Conservation (phyloP, 2,888 invertebrate species). For the Odontocolon sp. region DNA sequence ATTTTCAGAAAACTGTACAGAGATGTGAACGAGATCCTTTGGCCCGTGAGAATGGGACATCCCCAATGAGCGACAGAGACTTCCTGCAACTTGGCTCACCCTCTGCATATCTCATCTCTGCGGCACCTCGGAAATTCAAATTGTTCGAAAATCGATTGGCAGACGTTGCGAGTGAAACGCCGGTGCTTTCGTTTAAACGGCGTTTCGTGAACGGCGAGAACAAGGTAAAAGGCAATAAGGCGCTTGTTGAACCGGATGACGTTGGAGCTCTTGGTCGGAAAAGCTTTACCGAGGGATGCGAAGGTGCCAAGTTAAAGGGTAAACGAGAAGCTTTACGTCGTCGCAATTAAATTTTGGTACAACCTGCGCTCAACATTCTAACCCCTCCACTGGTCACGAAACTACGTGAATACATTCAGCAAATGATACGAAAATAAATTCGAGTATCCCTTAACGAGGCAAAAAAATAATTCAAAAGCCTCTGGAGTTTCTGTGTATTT, state of each 20-base stretch:
- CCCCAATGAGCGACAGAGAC: conserved; percentile 14
- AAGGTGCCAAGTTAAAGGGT: background rate
- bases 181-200: conserved; percentile 27
- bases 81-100: conserved; percentile 10
- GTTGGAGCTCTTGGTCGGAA: conserved; percentile 21
- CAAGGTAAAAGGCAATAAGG: conserved; percentile 48
- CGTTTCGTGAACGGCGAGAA: conserved; percentile 4
- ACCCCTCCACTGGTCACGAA: background rate
- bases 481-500: background rate
- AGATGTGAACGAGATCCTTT: conserved; percentile 37
- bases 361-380: background rate
- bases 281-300: conserved; percentile 23
- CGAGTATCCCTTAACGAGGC: background rate
- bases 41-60: conserved; percentile 12
- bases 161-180: background rate
- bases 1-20: conserved; percentile 20
- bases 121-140: conserved; percentile 42
- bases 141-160: conserved; percentile 46
- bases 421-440: conserved; percentile 8
- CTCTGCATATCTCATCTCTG: background rate
- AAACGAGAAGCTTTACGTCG: conserved; percentile 5
- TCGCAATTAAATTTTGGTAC: conserved; percentile 44
- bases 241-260: conserved; percentile 52
- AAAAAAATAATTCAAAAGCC: background rate
- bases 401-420: conserved; percentile 2